These are phyloP conservation scores for Eupelmus urozonus DNA, from an alignment of 2,888 invertebrate genomes.

Conservation along the genomic window DNA sequence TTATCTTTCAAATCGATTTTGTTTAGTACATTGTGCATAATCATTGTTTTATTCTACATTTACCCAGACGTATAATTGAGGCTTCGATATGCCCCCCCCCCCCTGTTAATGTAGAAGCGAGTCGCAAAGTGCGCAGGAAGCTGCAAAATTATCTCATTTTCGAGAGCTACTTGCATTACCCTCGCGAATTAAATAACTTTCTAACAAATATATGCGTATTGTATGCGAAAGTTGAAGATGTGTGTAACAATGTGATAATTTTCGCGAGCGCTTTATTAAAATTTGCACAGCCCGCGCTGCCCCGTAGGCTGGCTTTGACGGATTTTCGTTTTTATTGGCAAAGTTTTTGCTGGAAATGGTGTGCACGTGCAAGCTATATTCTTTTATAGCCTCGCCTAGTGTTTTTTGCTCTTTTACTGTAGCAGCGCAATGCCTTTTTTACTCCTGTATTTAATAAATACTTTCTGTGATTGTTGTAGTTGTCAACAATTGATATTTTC, in stretches of 20 bases:
- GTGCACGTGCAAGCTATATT: not conserved
- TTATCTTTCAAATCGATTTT: too few species aligned
- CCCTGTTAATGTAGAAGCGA: too few species aligned
- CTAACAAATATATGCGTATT: not conserved
- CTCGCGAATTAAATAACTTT: slow-evolving; percentile 52
- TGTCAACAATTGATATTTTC: too few species aligned
- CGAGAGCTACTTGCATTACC: slow-evolving; percentile 36
- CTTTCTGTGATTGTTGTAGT: too few species aligned
- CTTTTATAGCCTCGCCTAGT: not conserved
- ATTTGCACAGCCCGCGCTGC: not conserved
- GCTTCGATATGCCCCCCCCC: too few species aligned
- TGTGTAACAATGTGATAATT: not conserved
- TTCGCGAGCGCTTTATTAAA: slow-evolving; percentile 15
- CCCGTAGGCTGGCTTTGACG: slow-evolving; percentile 1
- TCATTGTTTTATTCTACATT: too few species aligned
- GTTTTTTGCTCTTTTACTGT: not conserved
- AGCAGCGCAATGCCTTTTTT: too few species aligned
- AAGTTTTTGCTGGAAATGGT: not conserved
- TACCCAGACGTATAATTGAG: too few species aligned
- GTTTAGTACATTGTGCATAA: too few species aligned
- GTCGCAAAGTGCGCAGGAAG: slow-evolving; percentile 38
- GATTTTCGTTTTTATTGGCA: slow-evolving; percentile 2
- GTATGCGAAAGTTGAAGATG: not conserved
- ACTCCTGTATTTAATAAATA: too few species aligned
- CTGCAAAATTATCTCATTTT: slow-evolving; percentile 49